phyloP scores from a whole-genome alignment of 2,888 invertebrate species.

The Melitaea athalia region DNA sequence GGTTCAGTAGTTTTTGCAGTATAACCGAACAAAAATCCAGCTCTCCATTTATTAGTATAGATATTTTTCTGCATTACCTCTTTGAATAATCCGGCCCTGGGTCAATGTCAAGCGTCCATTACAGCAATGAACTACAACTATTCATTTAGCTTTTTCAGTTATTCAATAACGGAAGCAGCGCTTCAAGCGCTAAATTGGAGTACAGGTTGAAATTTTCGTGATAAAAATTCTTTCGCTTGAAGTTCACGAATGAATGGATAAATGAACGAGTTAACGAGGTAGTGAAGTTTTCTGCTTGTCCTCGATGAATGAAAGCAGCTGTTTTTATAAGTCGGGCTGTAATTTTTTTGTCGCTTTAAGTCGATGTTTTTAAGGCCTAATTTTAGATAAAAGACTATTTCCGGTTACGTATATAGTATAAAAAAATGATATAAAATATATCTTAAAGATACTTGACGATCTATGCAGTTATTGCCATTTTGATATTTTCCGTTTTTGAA shows the following conservation, averaged over 20 bases:
- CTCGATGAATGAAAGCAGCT: slow-evolving; percentile 12
- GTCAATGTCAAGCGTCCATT: slow-evolving; percentile 20
- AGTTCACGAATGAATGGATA: slow-evolving; percentile 21
- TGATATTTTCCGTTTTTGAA: no score
- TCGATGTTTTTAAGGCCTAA: not conserved
- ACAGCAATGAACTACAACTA: slow-evolving; percentile 18
- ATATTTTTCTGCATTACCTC: no score
- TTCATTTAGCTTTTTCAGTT: slow-evolving; percentile 26
- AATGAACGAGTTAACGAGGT: slow-evolving; percentile 30
- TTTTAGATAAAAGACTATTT: not conserved
- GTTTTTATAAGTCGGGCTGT: not conserved
- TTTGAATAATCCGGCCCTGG: not conserved
- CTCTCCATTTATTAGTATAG: no score
- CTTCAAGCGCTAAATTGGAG: slow-evolving; percentile 27
- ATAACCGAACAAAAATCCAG: no score
- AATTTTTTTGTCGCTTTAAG: not conserved
- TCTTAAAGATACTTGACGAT: no score
- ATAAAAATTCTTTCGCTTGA: slow-evolving; percentile 27
- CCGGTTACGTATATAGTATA: not conserved
- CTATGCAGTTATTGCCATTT: no score
- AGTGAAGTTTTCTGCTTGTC: slow-evolving; percentile 17
- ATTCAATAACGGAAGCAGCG: slow-evolving; percentile 28
- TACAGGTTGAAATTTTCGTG: slow-evolving; percentile 25
- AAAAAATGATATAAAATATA: not conserved
- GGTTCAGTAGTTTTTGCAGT: no score